Conservation (phyloP, 2,888 invertebrate genomes). For the Yponomeuta plumbellus region DNA sequence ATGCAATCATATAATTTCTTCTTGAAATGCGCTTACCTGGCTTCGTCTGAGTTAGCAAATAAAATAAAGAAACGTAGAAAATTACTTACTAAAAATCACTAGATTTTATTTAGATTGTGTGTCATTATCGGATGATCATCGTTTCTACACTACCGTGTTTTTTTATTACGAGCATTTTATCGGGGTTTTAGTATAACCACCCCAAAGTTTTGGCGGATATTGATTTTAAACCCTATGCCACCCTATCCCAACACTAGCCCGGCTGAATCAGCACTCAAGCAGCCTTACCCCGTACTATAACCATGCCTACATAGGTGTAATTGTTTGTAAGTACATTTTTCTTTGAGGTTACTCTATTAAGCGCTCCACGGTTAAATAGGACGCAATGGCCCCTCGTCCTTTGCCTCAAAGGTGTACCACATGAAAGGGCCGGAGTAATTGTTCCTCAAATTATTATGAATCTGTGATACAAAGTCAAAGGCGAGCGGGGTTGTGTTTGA, state of each 20-base stretch:
- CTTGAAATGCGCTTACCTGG: no score
- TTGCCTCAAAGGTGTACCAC: slow-evolving; percentile 63
- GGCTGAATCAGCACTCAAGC: slow-evolving; percentile 63
- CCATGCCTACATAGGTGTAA: slow-evolving; percentile 61
- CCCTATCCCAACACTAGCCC: slow-evolving; percentile 33
- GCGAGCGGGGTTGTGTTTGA: slow-evolving; percentile 19
- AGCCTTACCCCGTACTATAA: slow-evolving; percentile 62
- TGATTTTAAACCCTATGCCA: neutral
- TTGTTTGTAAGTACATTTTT: slow-evolving; percentile 75
- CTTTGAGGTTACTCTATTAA: slow-evolving; percentile 77
- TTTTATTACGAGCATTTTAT: no score
- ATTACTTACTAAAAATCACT: no score
- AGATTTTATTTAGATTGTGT: no score
- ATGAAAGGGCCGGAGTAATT: slow-evolving; percentile 63
- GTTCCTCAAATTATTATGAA: slow-evolving; percentile 72
- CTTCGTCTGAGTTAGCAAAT: no score
- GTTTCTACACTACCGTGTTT: no score
- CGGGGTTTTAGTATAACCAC: no score
- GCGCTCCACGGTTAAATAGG: slow-evolving; percentile 68
- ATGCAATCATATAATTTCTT: no score
- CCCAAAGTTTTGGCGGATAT: no score
- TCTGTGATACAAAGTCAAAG: slow-evolving; percentile 59
- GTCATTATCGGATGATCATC: no score
- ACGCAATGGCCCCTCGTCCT: slow-evolving; percentile 48
- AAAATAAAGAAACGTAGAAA: no score